Percentiles rank a stretch among this genome's conserved stretches.
phyloP scores from a whole-genome alignment of 2,888 invertebrate species.

The Pyrrhia umbra region DNA sequence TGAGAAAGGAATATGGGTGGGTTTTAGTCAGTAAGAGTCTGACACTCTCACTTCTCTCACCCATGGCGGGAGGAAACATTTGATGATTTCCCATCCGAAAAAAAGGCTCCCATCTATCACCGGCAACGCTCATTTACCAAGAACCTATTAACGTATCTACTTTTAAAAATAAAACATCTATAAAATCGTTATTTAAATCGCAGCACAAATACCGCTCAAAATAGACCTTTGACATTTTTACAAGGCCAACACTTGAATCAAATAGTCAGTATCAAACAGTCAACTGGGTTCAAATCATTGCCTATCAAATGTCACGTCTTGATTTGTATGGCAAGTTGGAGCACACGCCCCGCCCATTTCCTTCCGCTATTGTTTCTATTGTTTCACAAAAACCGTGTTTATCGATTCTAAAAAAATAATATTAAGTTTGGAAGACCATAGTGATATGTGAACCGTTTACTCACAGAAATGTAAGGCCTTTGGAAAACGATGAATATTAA shows the following conservation, averaged over 20 bases:
- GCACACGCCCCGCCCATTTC: background rate
- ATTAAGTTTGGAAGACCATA: too few relatives aligned
- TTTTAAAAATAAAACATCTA: background rate
- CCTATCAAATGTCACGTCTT: background rate
- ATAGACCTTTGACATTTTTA: constrained; percentile 2
- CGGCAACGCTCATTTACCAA: background rate
- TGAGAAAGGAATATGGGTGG: too few relatives aligned
- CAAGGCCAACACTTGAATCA: background rate
- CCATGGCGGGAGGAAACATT: too few relatives aligned
- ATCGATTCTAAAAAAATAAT: background rate
- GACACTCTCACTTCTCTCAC: too few relatives aligned
- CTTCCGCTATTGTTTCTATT: background rate
- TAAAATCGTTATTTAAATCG: background rate
- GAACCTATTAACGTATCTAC: background rate
- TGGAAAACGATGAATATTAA: too few relatives aligned
- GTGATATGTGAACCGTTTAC: too few relatives aligned
- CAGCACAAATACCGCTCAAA: background rate
- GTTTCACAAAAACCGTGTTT: background rate
- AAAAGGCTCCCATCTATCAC: too few relatives aligned
- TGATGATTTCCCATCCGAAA: too few relatives aligned
- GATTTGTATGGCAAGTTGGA: background rate
- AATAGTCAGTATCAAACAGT: background rate
- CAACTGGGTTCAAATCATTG: background rate
- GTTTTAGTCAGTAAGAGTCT: too few relatives aligned
- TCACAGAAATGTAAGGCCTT: too few relatives aligned